Conservation (phyloP, 1,140 invertebrate species). For the Microplitis mediator region DNA sequence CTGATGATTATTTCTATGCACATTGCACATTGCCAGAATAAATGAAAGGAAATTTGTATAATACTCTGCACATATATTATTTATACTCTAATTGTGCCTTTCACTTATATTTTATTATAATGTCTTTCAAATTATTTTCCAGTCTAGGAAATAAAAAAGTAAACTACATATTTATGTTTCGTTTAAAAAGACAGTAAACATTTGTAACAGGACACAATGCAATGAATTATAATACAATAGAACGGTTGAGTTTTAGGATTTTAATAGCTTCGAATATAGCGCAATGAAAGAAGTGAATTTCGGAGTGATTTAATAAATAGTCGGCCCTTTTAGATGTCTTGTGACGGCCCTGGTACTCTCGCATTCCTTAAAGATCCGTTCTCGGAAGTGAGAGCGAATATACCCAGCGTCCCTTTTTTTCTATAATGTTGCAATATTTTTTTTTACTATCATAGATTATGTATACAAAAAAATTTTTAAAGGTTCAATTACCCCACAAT, state of each 20-base stretch:
- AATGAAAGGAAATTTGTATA: not conserved
- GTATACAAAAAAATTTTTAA: no score
- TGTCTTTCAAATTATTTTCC: not conserved
- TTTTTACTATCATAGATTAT: not conserved
- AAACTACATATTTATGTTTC: not conserved
- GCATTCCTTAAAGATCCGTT: constrained; percentile 32
- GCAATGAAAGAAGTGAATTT: no score
- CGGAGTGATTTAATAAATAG: not conserved
- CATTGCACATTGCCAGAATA: not conserved
- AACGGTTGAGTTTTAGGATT: no score
- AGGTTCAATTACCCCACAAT: no score
- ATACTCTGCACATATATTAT: constrained; percentile 4
- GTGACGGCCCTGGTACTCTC: constrained; percentile 21
- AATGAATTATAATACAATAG: not conserved
- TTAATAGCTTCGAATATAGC: no score
- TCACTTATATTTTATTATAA: not conserved
- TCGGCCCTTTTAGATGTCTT: constrained; percentile 11
- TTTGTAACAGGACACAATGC: not conserved
- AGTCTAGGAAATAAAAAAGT: not conserved
- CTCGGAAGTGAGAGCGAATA: constrained; percentile 29
- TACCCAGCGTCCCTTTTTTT: constrained; percentile 22
- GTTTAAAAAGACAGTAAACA: not conserved
- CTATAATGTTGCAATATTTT: not conserved
- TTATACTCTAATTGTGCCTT: not conserved
- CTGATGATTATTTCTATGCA: no score